Evolutionary conservation across 1,140 invertebrate species (phyloP).

Genomic region (Drosophila ogumai): DNA sequence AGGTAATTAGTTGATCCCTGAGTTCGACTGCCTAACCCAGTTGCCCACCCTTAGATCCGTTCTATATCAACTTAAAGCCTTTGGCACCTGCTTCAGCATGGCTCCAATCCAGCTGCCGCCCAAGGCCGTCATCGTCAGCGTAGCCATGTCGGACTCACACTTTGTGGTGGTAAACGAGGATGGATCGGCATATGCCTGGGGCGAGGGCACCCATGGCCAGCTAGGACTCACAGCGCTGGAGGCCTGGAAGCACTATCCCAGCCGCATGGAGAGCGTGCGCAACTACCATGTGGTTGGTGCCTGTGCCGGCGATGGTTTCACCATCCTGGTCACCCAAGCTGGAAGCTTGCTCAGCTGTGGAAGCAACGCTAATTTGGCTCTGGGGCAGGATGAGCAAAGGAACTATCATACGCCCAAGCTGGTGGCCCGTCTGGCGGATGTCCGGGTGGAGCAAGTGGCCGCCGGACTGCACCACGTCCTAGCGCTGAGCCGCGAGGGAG

Average conservation of each 20-base stretch:
- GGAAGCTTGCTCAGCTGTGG: conserved; percentile 91
- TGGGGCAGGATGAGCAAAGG: conserved; percentile 89
- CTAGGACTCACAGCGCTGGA: conserved; percentile 88
- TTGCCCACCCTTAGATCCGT: conserved; percentile 85
- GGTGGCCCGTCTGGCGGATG: conserved; percentile 86
- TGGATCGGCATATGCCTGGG: conserved; percentile 90
- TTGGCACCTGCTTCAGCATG: conserved; percentile 86
- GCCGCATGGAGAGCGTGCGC: conserved; percentile 87
- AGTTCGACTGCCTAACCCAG: neutral
- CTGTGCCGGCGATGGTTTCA: conserved; percentile 87
- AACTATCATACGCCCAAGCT: conserved; percentile 87
- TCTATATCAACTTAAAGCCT: conserved; percentile 87
- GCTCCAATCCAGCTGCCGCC: conserved; percentile 87
- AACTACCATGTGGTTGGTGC: conserved; percentile 88
- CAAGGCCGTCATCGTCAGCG: conserved; percentile 86
- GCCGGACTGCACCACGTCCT: conserved; percentile 89
- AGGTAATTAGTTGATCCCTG: conserved; percentile 25
- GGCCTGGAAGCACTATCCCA: conserved; percentile 86
- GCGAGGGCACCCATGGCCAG: conserved; percentile 89
- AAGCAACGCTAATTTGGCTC: conserved; percentile 87
- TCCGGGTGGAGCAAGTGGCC: conserved; percentile 88
- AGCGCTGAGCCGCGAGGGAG: conserved; percentile 87
- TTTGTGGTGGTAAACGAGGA: conserved; percentile 89
- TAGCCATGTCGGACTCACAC: conserved; percentile 89
- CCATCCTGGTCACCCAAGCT: conserved; percentile 89